Evolutionary conservation across 2,888 invertebrate species (phyloP).

Genomic region (Aphodius sticticus): DNA sequence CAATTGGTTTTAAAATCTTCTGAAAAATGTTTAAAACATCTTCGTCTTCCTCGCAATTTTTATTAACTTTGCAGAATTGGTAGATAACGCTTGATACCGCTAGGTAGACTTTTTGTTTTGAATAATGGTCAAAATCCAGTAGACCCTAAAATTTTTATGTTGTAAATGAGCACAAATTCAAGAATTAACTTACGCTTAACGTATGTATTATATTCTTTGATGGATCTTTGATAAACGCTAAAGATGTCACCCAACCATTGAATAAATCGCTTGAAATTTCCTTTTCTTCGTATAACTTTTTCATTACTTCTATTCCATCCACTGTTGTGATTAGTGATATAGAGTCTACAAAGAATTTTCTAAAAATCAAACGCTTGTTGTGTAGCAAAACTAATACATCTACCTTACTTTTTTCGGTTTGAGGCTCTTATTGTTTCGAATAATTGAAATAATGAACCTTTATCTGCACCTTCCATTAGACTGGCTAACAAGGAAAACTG

Average conservation of each 20-base stretch:
- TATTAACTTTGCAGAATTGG: slow-evolving; percentile 41
- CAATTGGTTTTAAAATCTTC: slow-evolving; percentile 40
- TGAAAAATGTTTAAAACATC: slow-evolving; percentile 37
- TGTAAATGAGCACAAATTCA: neutral
- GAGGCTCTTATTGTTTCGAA: slow-evolving; percentile 34
- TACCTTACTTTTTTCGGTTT: slow-evolving; percentile 39
- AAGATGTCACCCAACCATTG: slow-evolving; percentile 43
- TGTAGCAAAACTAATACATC: neutral
- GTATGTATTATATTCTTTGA: slow-evolving; percentile 38
- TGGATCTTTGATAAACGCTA: slow-evolving; percentile 41
- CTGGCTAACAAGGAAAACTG: slow-evolving; percentile 41
- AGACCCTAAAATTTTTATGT: slow-evolving; percentile 29
- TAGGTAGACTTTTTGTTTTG: slow-evolving; percentile 40
- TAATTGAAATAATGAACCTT: slow-evolving; percentile 32
- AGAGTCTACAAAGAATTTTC: slow-evolving; percentile 44
- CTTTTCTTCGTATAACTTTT: slow-evolving; percentile 35
- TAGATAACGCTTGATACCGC: slow-evolving; percentile 42
- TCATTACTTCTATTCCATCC: slow-evolving; percentile 43
- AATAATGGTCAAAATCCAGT: slow-evolving; percentile 23
- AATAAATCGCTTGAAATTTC: slow-evolving; percentile 40
- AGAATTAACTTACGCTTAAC: slow-evolving; percentile 38
- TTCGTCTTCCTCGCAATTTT: slow-evolving; percentile 37
- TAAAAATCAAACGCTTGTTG: slow-evolving; percentile 20
- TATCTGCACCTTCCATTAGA: slow-evolving; percentile 36
- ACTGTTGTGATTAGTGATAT: slow-evolving; percentile 41